Evolutionary conservation across 2,113 vertebrate genomes (phyloP).

Genomic region (Patagioenas fasciata): DNA sequence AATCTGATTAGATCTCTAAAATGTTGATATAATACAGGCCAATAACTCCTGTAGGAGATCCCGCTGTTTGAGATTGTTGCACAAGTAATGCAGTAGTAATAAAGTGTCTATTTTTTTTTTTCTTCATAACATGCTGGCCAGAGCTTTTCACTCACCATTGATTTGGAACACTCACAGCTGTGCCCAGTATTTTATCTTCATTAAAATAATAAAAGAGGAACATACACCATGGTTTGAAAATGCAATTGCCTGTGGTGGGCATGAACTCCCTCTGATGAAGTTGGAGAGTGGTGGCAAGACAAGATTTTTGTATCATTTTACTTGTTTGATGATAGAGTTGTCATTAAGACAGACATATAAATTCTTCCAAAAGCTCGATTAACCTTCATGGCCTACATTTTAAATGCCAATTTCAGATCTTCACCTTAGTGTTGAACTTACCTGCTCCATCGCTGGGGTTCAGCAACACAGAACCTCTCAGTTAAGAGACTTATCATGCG

Average conservation of each 20-base stretch:
- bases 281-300: neutral
- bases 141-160: slow-evolving; percentile 14
- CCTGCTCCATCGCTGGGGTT: neutral
- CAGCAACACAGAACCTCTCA: neutral
- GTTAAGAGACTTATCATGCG: accelerated
- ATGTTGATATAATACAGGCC: neutral
- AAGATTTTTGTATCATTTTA: neutral
- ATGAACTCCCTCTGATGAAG: neutral
- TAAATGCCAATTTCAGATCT: neutral
- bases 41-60: slow-evolving; percentile 1
- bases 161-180: neutral
- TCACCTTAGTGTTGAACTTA: neutral
- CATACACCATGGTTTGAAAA: neutral
- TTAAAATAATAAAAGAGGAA: neutral
- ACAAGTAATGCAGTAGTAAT: neutral
- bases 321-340: neutral
- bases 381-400: neutral
- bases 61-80: slow-evolving; percentile 2
- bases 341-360: neutral
- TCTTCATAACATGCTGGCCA: neutral
- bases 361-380: neutral
- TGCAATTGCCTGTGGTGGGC: neutral
- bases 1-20: neutral
- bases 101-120: neutral
- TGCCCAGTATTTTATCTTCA: neutral